Conservation (phyloP, 35 echinoderm and acorn worm genomes). For the Chiridota heheva region DNA sequence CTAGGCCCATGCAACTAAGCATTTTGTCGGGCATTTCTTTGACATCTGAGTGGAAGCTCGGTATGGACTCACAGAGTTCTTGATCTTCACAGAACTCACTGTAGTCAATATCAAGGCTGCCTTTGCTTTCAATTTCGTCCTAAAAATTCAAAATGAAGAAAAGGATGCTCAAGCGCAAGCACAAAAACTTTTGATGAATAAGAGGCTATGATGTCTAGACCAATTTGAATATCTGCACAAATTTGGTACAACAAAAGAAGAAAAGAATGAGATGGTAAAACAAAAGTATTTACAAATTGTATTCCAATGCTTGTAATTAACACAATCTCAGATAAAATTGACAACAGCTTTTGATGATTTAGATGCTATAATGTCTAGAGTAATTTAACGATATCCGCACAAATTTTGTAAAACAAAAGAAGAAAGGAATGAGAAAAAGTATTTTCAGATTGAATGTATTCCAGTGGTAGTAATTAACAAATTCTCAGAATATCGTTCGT, state of each 20-base stretch:
- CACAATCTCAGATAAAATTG: no score
- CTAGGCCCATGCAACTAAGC: conserved; percentile 85
- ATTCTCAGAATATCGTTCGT: no score
- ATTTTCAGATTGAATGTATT: no score
- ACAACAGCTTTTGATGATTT: no score
- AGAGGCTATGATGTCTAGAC: neutral
- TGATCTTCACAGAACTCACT: conserved; percentile 72
- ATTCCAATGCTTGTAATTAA: neutral
- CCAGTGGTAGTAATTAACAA: no score
- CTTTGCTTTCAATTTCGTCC: conserved; percentile 92
- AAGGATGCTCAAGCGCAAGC: neutral
- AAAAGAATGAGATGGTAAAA: neutral
- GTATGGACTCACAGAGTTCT: conserved; percentile 24
- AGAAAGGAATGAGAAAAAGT: no score
- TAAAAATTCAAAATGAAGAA: conserved; percentile 1
- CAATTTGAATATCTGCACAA: neutral
- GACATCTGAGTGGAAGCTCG: conserved; percentile 59
- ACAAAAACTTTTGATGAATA: neutral
- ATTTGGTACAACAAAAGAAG: neutral
- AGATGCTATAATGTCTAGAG: no score
- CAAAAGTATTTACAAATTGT: neutral
- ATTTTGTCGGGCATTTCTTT: conserved; percentile 86
- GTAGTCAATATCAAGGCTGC: conserved; percentile 76
- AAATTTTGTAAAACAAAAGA: no score
- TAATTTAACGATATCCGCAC: no score